phyloP scores from a whole-genome alignment of 2,888 invertebrate genomes.

The Rhingia campestris region DNA sequence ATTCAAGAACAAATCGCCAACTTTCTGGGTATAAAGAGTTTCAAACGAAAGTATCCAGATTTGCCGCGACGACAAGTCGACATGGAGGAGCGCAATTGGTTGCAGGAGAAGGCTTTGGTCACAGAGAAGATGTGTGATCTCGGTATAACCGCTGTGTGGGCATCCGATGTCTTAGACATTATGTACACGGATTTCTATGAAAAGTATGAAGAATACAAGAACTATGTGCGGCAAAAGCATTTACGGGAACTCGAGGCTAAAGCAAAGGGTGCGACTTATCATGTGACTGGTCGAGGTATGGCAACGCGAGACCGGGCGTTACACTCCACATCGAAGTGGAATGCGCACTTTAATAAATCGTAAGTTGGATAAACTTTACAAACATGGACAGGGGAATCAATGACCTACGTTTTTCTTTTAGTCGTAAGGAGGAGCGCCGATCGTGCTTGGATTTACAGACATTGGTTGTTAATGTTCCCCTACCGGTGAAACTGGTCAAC shows the following conservation, averaged over 20 bases:
- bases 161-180: constrained; percentile 96
- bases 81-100: constrained; percentile 94
- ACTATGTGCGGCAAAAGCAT: constrained; percentile 84
- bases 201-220: constrained; percentile 95
- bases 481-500: constrained; percentile 80
- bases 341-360: constrained; percentile 90
- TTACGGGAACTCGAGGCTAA: constrained; percentile 87
- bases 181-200: constrained; percentile 97
- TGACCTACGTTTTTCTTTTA: constrained; percentile 53
- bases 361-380: constrained; percentile 75
- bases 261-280: constrained; percentile 84
- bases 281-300: constrained; percentile 82
- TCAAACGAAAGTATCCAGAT: constrained; percentile 97
- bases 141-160: constrained; percentile 95
- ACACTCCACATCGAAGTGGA: constrained; percentile 94
- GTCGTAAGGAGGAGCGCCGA: constrained; percentile 88
- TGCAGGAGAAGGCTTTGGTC: constrained; percentile 91
- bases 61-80: constrained; percentile 92
- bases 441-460: constrained; percentile 97
- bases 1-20: constrained; percentile 98
- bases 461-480: constrained; percentile 91
- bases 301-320: constrained; percentile 90
- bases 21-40: constrained; percentile 96
- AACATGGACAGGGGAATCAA: background rate
- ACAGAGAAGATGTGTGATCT: constrained; percentile 96